Conservation (phyloP, 2,888 invertebrate species). For the Aproaerema taeniolella region DNA sequence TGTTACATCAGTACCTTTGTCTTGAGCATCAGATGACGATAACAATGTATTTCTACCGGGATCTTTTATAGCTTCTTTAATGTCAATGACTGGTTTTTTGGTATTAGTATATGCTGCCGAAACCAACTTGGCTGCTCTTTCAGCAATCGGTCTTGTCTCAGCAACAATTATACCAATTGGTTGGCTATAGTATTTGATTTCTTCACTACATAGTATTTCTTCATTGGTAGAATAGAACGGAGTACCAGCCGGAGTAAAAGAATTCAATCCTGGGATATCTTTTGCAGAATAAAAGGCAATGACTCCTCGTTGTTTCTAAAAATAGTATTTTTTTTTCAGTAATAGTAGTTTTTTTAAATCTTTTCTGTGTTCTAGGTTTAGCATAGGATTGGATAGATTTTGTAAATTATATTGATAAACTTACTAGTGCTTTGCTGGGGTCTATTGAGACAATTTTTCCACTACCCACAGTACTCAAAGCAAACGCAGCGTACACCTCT, state of each 20-base stretch:
- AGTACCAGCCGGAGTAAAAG: conserved; percentile 50
- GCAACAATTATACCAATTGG: conserved; percentile 74
- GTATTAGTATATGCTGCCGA: conserved; percentile 66
- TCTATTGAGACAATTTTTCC: conserved; percentile 78
- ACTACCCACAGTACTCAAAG: conserved; percentile 59
- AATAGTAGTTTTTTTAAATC: too few relatives aligned
- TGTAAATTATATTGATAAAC: too few relatives aligned
- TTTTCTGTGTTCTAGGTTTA: too few relatives aligned
- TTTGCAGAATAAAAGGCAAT: conserved; percentile 77
- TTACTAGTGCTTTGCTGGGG: conserved; percentile 79
- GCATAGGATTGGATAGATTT: neutral
- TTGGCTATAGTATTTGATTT: conserved; percentile 41
- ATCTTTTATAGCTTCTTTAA: conserved; percentile 33
- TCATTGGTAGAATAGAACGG: conserved; percentile 38
- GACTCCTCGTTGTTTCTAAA: too few relatives aligned
- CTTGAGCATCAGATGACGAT: conserved; percentile 27
- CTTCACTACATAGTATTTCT: conserved; percentile 51
- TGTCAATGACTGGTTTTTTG: conserved; percentile 37
- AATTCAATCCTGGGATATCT: conserved; percentile 82
- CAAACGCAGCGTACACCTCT: conserved; percentile 82
- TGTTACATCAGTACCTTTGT: conserved; percentile 45
- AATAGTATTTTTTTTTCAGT: too few relatives aligned
- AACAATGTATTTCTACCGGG: conserved; percentile 23
- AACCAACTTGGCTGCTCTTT: conserved; percentile 74
- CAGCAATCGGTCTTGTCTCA: conserved; percentile 65